Evolutionary conservation across 2,888 invertebrate genomes (phyloP).

Genomic region (Stenchaetothrips biformis): DNA sequence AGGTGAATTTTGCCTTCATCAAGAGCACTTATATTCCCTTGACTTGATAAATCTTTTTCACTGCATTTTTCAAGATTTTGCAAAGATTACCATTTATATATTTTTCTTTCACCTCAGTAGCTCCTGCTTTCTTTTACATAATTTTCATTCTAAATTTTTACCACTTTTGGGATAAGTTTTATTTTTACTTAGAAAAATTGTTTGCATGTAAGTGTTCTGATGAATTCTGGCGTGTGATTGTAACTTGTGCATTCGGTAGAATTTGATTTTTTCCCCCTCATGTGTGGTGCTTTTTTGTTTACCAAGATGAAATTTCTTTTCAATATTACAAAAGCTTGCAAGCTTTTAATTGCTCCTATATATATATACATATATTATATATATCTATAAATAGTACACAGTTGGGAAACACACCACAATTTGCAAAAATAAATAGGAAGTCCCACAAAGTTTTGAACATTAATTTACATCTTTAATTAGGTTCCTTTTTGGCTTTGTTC

Average conservation of each 20-base stretch:
- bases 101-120: neutral
- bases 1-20: conserved; percentile 27
- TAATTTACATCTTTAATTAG: too few species aligned
- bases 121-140: neutral
- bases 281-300: conserved; percentile 34
- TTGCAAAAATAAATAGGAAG: too few species aligned
- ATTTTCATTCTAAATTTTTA: neutral
- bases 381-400: neutral
- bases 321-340: conserved; percentile 24
- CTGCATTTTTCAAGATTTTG: neutral
- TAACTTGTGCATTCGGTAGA: neutral
- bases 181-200: neutral
- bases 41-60: neutral
- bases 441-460: too few species aligned
- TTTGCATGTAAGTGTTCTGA: conserved; percentile 10
- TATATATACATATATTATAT: neutral
- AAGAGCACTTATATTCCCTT: conserved; percentile 12
- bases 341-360: neutral
- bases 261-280: neutral
- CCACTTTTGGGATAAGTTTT: neutral
- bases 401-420: neutral
- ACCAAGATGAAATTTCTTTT: conserved; percentile 27
- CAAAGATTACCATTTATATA: neutral
- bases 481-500: too few species aligned
- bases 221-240: conserved; percentile 26